phyloP scores from a whole-genome alignment of 2,797 vertebrate species.

The Pogoniulus pusillus region DNA sequence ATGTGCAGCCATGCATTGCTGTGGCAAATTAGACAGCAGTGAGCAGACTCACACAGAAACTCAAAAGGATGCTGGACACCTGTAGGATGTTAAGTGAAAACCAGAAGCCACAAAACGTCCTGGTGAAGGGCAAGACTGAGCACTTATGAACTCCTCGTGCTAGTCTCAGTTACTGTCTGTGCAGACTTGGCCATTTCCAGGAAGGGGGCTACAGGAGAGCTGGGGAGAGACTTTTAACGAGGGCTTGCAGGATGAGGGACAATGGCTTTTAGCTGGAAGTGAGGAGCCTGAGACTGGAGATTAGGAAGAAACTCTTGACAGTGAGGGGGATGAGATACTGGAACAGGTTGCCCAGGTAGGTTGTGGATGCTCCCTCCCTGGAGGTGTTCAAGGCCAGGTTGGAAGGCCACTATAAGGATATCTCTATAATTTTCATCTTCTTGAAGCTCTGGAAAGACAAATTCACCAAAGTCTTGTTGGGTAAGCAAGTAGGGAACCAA shows the following conservation, averaged over 20 bases:
- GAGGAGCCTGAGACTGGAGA: too few species aligned
- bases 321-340: too few species aligned
- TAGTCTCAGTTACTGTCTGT: neutral
- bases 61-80: neutral
- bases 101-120: neutral
- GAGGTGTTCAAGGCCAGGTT: too few species aligned
- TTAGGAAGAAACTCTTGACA: too few species aligned
- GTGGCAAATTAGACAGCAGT: accelerated
- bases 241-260: too few species aligned
- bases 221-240: too few species aligned
- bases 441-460: neutral
- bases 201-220: too few species aligned
- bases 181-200: neutral
- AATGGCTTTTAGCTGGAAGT: too few species aligned
- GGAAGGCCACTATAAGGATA: too few species aligned
- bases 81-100: accelerated
- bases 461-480: neutral
- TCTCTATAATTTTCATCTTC: neutral
- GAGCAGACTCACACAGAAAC: neutral
- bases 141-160: neutral
- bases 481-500: neutral
- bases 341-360: too few species aligned
- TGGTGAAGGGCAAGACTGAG: neutral
- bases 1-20: accelerated
- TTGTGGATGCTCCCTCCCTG: too few species aligned